These are phyloP conservation scores for Tangara arthus DNA, from an alignment of 2,797 vertebrate genomes.

Conservation along the genomic window DNA sequence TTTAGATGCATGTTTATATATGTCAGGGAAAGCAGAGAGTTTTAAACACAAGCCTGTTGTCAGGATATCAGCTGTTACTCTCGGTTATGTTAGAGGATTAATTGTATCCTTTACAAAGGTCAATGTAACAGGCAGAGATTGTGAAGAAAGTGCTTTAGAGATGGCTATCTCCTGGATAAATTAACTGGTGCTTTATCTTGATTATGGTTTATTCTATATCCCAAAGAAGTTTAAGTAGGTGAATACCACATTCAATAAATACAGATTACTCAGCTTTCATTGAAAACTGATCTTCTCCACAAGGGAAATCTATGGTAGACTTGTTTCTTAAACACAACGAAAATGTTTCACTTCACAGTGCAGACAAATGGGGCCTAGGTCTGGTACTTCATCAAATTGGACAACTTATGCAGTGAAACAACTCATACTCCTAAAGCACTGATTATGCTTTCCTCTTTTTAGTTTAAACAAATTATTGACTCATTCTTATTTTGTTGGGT, in stretches of 20 bases:
- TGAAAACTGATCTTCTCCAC: conserved; percentile 33
- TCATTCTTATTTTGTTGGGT: background rate
- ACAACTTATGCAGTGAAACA: background rate
- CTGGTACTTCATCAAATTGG: background rate
- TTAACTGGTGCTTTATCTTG: conserved; percentile 52
- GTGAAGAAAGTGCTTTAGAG: conserved; percentile 12
- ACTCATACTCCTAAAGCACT: background rate
- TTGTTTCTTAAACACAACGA: conserved; percentile 9
- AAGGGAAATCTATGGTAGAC: conserved; percentile 31
- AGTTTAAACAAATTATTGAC: background rate
- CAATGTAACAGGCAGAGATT: conserved; percentile 21
- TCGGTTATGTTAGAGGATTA: conserved; percentile 25
- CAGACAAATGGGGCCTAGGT: background rate
- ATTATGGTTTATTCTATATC: conserved; percentile 52
- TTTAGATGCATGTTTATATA: background rate
- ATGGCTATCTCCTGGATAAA: conserved; percentile 54
- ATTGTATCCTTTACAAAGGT: conserved; percentile 47
- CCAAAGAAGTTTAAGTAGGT: conserved; percentile 42
- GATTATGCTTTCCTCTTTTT: background rate
- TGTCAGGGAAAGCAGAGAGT: background rate
- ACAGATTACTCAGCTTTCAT: conserved; percentile 37
- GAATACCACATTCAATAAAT: conserved; percentile 54
- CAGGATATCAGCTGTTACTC: background rate
- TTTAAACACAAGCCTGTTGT: background rate
- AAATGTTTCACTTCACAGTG: conserved; percentile 45